phyloP scores from a whole-genome alignment of 1,140 invertebrate genomes.

The Nebria ingens region DNA sequence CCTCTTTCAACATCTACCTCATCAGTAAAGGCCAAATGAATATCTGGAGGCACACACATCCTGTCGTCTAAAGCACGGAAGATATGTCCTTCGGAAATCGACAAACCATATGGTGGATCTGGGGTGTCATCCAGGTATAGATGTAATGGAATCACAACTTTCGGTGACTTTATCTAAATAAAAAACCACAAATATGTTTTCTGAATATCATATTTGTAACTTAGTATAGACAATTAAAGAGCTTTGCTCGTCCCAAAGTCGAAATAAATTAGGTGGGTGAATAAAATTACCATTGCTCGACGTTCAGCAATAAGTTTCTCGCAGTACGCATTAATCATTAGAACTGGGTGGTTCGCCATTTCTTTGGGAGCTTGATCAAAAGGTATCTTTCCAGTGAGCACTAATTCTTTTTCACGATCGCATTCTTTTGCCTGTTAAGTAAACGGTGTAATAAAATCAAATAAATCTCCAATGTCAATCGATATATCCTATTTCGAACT shows the following conservation, averaged over 20 bases:
- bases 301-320: slow-evolving; percentile 45
- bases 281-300: slow-evolving; percentile 40
- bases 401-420: slow-evolving; percentile 53
- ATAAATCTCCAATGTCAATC: too few species aligned
- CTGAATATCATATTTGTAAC: too few species aligned
- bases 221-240: not conserved
- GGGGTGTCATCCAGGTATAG: slow-evolving; percentile 33
- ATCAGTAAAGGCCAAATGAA: slow-evolving; percentile 24
- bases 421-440: slow-evolving; percentile 51
- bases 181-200: not conserved
- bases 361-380: slow-evolving; percentile 52
- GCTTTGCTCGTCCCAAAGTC: not conserved
- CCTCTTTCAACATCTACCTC: slow-evolving; percentile 37
- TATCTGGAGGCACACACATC: slow-evolving; percentile 23
- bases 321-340: slow-evolving; percentile 51
- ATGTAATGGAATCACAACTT: slow-evolving; percentile 30
- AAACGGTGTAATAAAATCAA: too few species aligned
- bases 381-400: slow-evolving; percentile 48
- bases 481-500: too few species aligned
- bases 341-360: slow-evolving; percentile 52
- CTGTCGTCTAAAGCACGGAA: slow-evolving; percentile 24
- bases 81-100: slow-evolving; percentile 29
- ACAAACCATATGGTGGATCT: slow-evolving; percentile 31
- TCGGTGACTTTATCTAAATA: slow-evolving; percentile 27
- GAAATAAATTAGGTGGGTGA: not conserved